Base-by-base conservation (phyloP, 2,113 vertebrate species). In the Nannobrachium achirus region DNA sequence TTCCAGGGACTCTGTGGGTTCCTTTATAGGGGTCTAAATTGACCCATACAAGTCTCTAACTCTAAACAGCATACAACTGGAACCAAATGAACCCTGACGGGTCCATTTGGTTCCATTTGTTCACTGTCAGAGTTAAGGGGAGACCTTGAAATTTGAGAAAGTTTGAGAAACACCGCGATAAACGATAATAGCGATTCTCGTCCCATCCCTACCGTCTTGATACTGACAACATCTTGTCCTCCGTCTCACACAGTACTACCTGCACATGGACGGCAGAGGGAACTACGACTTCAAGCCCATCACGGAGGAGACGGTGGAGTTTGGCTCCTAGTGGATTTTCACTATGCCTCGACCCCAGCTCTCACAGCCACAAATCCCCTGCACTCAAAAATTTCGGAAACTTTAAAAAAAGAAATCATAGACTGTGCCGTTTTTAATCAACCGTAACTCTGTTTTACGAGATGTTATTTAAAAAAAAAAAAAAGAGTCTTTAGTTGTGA, bases 261-360 rank as follows among this genome's bases (percentile, higher is more conserved):
- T 99, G 63, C 97, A 95, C 84, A 99, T 99, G 97, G 98, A 99
- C 44, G 97, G 98, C 39, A 93, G 98, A 91, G 97, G 97, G 55
- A 95, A 93, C 89, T 99, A 99, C 1, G 96, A 98, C 60, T 99
- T 99, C 91, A 98, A 97, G 85, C 94, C 93, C 84, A 99, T 99
- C 90, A 98, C 98, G 11, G 92, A 95, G 66, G 96, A 98, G 38
- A 99, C 98, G 0, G 88, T 97, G 59, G 96, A 98, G 89, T 99
- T 98, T 83, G 97, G 98, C 75, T 99, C 98, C 8, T 99, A 95
- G 72, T 0, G 52, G 46, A n/a, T n/a, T n/a, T n/a, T n/a, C n/a
- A n/a, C n/a, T n/a, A n/a, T n/a, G n/a, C n/a, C n/a, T n/a, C n/a
- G n/a, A n/a, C n/a, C 5, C 15, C 18, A 19, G 0, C 9, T 33